Evolutionary conservation across 2,113 vertebrate genomes (phyloP), one percentile per base, ranked within the genome.

Genomic region (Ciconia boyciana): DNA sequence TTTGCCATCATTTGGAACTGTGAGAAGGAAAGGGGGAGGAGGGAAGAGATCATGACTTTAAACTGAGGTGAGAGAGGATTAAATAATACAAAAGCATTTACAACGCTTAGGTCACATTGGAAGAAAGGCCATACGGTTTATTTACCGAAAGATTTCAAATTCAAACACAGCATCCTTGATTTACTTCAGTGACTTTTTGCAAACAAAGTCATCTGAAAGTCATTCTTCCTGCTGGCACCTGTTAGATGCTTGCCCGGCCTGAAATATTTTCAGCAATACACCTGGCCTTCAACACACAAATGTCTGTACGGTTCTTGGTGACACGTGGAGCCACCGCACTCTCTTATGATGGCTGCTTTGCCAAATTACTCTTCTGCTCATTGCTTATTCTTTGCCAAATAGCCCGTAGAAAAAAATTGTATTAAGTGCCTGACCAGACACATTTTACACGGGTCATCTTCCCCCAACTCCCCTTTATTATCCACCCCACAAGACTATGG

Each of bases 231-330:
- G 22, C 71, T 86, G 62, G 66, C 83, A 95, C 61, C 58, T n/a
- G n/a, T 57, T 10, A 78, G 64, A 64, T 17, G 41, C 68, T 49
- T 66, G 80, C n/a, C 65, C 70, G 75, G 90, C n/a, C 66, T 58
- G 29, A 79, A 69, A 43, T 5, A 16, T 19, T 62, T 81, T 6
- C 52, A 64, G 48, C 1, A 2, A 49, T 60, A 60, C 62, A 20
- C 69, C 48, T 79, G 69, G 54, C 75, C 87, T 86, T 52, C 18
- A n/a, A 48, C 55, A n/a, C 7, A 29, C 13, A 81, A 52, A 44
- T 0, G 1, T 10, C 25, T 36, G 13, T 28, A 19, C 3, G 10
- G 44, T 3, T 49, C 55, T 9, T 2, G 3, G 66, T 17, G 34
- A 52, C 24, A 57, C 25, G 3, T 1, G 5, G 46, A 86, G 71